These are phyloP conservation scores for Lamellibrachia luymesi DNA, from an alignment of 1,140 invertebrate species.

Conservation along the genomic window DNA sequence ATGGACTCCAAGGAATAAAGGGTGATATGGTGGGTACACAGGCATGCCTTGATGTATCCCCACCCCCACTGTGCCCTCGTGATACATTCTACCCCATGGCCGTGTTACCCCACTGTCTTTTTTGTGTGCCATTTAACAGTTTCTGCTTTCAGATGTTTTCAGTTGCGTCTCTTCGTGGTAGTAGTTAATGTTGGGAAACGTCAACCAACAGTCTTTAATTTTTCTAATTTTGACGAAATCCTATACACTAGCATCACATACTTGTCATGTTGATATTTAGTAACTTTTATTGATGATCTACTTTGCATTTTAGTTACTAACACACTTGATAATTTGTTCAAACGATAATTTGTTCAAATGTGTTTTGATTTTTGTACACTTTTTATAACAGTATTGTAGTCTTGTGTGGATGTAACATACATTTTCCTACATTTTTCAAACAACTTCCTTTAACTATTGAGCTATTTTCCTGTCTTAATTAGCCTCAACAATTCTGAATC, in stretches of 20 bases:
- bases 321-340: not conserved
- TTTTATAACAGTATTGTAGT: not conserved
- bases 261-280: not conserved
- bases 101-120: not conserved
- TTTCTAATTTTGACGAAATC: not conserved
- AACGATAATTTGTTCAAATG: not conserved
- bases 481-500: not conserved
- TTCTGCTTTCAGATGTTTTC: not conserved
- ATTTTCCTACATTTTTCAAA: not conserved
- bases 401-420: not conserved
- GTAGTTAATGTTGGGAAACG: not conserved
- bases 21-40: not conserved
- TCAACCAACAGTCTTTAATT: not conserved
- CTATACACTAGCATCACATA: too few relatives aligned
- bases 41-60: not conserved
- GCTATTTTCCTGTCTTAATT: not conserved
- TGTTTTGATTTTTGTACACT: not conserved
- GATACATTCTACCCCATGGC: not conserved
- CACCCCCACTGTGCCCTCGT: not conserved
- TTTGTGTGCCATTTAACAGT: not conserved
- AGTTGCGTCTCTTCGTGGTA: not conserved
- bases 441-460: not conserved
- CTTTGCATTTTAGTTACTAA: not conserved
- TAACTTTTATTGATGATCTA: not conserved
- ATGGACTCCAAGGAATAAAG: not conserved